Evolutionary conservation across 2,113 vertebrate species (phyloP), one percentile per base, ranked within the genome.

Genomic region (Oriolus oriolus): DNA sequence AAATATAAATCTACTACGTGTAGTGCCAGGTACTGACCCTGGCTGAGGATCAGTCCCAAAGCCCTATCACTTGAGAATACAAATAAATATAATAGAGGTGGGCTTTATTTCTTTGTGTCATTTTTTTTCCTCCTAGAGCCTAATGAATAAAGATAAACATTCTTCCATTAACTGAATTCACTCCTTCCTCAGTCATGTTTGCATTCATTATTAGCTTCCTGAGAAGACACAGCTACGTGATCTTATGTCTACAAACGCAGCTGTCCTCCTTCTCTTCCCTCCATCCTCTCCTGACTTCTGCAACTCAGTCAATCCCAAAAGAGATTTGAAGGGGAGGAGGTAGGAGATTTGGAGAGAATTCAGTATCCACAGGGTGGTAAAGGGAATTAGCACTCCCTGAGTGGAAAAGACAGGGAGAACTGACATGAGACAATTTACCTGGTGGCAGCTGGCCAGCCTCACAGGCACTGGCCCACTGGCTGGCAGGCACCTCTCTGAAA

Each of bases 81-180:
- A 45, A 70, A 35, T 3, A 9, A 30, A 79, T 42, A 2, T 37
- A 61, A 56, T 17, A 64, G 24, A 74, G 30, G 27, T 63, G 20
- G 17, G 1, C 4, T 69, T 90, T 87, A 56, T 60, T 56, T 7
- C 16, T 68, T 57, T 42, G 24, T 37, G 16, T 6, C 16, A 14
- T 30, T 64, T 39, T 26, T 50, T 30, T 22, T 1, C 0, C 0
- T 0, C 31, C 16, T 17, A 24, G 31, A 76, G 7, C 8, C 57
- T 71, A 57, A 82, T 69, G 37, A 93, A 79, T 44, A 31, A 90
- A 84, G 28, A 73, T 17, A 81, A 93, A 52, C 22, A 68, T 93
- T 89, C 9, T 82, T 41, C 24, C 44, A 44, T 75, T 60, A 85
- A 56, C 16, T 71, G 78, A 50, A 69, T 63, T 77, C 41, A 49